Conservation (phyloP, 2,888 invertebrate species). For the Aphodius sticticus region DNA sequence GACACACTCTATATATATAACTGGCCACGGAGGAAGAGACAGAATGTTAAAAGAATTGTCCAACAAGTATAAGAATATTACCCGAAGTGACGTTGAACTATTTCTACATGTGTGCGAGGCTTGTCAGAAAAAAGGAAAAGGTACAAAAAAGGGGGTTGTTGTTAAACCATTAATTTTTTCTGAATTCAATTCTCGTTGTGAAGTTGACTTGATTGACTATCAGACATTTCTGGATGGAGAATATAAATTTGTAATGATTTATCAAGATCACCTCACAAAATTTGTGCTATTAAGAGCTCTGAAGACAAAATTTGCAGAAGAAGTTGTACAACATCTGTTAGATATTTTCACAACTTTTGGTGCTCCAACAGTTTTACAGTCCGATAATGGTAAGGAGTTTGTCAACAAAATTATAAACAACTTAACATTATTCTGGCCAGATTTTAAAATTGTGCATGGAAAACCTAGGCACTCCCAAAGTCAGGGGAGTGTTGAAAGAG, state of each 20-base stretch:
- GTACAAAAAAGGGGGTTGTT: neutral
- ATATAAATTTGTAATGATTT: constrained; percentile 34
- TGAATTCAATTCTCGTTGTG: neutral
- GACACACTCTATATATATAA: too few species aligned
- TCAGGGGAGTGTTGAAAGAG: constrained; percentile 10
- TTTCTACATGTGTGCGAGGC: too few species aligned
- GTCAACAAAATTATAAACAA: too few species aligned
- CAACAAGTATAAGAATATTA: too few species aligned
- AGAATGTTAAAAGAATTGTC: too few species aligned
- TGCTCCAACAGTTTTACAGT: constrained; percentile 15
- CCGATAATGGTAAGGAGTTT: too few species aligned
- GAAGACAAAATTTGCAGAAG: constrained; percentile 32
- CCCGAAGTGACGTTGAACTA: too few species aligned
- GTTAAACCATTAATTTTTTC: neutral
- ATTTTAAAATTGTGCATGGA: too few species aligned
- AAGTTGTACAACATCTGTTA: constrained; percentile 34
- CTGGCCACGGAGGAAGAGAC: too few species aligned
- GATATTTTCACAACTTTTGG: constrained; percentile 38
- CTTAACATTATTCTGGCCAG: too few species aligned
- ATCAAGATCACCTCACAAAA: constrained; percentile 38
- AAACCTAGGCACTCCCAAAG: too few species aligned
- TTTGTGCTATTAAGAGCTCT: constrained; percentile 36
- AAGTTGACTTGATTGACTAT: neutral
- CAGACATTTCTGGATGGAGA: constrained; percentile 26
- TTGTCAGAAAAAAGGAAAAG: neutral